phyloP scores from a whole-genome alignment of 2,888 invertebrate genomes.

The Lasioglossum pauxillum region DNA sequence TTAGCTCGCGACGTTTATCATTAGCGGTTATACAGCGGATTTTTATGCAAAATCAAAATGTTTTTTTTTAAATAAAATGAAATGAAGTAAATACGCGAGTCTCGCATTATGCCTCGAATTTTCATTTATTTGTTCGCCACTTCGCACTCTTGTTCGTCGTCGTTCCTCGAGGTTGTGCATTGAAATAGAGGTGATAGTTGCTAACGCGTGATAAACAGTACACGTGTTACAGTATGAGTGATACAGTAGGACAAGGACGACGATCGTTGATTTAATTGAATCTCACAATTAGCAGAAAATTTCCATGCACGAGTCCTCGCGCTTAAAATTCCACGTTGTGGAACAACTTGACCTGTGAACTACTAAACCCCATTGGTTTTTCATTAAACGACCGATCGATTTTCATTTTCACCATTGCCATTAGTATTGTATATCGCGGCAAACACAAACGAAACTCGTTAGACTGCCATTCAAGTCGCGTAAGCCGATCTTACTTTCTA shows the following conservation, averaged over 20 bases:
- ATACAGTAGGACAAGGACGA: constrained; percentile 58
- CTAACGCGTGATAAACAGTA: constrained; percentile 43
- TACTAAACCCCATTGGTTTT: not conserved
- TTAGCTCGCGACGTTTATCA: not conserved
- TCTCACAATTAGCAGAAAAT: constrained; percentile 33
- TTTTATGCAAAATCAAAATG: no score
- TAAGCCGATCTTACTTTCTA: constrained; percentile 77
- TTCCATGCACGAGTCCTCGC: constrained; percentile 17
- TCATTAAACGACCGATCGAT: constrained; percentile 31
- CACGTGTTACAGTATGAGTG: constrained; percentile 22
- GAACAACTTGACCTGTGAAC: not conserved
- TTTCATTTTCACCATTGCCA: constrained; percentile 50
- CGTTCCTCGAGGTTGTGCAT: constrained; percentile 23
- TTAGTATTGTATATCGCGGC: constrained; percentile 14
- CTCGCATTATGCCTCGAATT: not conserved
- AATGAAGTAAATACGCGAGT: not conserved
- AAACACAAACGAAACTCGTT: constrained; percentile 30
- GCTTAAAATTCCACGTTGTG: not conserved
- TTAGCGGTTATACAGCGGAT: not conserved
- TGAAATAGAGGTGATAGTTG: constrained; percentile 25
- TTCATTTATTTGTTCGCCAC: constrained; percentile 3
- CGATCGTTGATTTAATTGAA: constrained; percentile 25
- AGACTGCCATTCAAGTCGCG: constrained; percentile 57
- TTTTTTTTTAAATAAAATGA: no score
- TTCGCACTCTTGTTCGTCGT: not conserved